Conservation (phyloP, 2,888 invertebrate genomes). For the Penaeus monodon region DNA sequence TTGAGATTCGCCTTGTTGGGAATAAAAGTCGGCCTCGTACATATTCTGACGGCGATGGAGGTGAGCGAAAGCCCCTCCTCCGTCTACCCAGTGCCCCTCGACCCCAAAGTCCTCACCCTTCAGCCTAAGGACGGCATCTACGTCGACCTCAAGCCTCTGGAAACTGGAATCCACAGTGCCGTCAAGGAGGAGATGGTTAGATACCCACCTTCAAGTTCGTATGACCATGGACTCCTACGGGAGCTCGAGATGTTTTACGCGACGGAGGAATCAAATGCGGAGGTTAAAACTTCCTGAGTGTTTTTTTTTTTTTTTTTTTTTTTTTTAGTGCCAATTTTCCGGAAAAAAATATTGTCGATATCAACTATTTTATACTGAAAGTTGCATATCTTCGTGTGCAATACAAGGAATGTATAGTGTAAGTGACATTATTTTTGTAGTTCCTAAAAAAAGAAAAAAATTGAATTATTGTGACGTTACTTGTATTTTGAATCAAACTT, state of each 20-base stretch:
- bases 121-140: slow-evolving; percentile 53
- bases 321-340: background rate
- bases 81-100: slow-evolving; percentile 42
- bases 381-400: too few species aligned
- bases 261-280: background rate
- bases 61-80: slow-evolving; percentile 18
- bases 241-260: slow-evolving; percentile 5
- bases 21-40: slow-evolving; percentile 46
- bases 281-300: background rate
- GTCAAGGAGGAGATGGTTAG: slow-evolving; percentile 16
- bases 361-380: too few species aligned
- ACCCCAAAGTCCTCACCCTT: slow-evolving; percentile 58
- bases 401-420: too few species aligned
- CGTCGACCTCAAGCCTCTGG: slow-evolving; percentile 31
- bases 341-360: too few species aligned
- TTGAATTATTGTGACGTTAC: too few species aligned
- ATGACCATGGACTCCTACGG: background rate
- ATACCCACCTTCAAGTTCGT: slow-evolving; percentile 5
- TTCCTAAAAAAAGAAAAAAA: too few species aligned
- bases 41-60: slow-evolving; percentile 33
- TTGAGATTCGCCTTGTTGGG: slow-evolving; percentile 46
- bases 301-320: background rate
- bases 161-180: background rate
- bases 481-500: too few species aligned
- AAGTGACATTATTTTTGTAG: too few species aligned